Conservation (phyloP, 2,113 vertebrate genomes). For the Recurvirostra avosetta region DNA sequence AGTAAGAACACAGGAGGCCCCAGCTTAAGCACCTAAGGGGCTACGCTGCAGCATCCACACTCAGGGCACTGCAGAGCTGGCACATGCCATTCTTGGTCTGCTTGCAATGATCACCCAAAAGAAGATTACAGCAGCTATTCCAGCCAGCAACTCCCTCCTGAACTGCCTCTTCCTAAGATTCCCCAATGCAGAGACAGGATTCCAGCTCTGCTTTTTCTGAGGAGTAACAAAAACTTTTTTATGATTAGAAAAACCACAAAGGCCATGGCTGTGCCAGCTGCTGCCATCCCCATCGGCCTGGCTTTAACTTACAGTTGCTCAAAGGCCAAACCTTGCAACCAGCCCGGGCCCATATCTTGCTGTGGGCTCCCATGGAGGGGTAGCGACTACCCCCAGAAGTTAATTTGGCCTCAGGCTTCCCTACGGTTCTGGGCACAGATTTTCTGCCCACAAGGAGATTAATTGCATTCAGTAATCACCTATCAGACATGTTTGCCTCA, state of each 20-base stretch:
- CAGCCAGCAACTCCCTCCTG: background rate
- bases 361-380: background rate
- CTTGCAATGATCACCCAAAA: background rate
- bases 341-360: background rate
- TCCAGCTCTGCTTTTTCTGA: background rate
- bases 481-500: background rate
- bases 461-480: background rate
- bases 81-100: background rate
- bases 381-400: background rate
- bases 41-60: background rate
- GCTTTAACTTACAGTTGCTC: background rate
- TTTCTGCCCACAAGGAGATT: background rate
- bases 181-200: background rate
- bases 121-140: background rate
- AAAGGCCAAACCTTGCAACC: background rate
- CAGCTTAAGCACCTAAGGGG: background rate
- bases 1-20: background rate
- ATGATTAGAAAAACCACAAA: background rate
- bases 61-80: background rate
- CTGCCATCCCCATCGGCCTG: background rate
- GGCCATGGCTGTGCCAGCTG: background rate
- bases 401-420: background rate
- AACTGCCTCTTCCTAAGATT: background rate
- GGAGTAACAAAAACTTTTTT: background rate
- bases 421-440: background rate